These are phyloP conservation scores for Crotophaga sulcirostris DNA, from an alignment of 2,113 vertebrate genomes.

Conservation along the genomic window DNA sequence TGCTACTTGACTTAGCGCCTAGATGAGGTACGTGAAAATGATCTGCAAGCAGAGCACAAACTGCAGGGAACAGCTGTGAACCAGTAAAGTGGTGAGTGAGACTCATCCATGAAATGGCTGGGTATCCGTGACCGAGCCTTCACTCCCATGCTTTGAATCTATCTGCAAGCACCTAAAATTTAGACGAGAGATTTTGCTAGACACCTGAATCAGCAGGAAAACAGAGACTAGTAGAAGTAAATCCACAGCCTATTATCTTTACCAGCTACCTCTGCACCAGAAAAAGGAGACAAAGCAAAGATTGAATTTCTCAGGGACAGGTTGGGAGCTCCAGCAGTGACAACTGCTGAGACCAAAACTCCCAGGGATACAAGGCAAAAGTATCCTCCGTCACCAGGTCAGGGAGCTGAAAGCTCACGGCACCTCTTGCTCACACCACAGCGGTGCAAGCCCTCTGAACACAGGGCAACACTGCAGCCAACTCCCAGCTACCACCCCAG, in stretches of 20 bases:
- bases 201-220: neutral
- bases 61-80: neutral
- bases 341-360: neutral
- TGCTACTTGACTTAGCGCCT: accelerated
- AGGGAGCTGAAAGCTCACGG: neutral
- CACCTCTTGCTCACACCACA: neutral
- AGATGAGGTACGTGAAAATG: neutral
- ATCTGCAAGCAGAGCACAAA: neutral
- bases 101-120: neutral
- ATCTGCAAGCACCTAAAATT: neutral
- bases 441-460: neutral
- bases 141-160: neutral
- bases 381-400: neutral
- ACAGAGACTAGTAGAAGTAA: neutral
- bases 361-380: neutral
- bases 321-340: neutral
- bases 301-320: neutral
- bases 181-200: neutral
- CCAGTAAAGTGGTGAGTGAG: neutral
- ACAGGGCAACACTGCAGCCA: accelerated
- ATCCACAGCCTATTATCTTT: neutral
- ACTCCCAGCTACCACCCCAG: neutral
- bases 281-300: neutral
- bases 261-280: neutral
- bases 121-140: accelerated